These are phyloP conservation scores for Urocolius indicus DNA, from an alignment of 2,113 vertebrate species.

Conservation along the genomic window DNA sequence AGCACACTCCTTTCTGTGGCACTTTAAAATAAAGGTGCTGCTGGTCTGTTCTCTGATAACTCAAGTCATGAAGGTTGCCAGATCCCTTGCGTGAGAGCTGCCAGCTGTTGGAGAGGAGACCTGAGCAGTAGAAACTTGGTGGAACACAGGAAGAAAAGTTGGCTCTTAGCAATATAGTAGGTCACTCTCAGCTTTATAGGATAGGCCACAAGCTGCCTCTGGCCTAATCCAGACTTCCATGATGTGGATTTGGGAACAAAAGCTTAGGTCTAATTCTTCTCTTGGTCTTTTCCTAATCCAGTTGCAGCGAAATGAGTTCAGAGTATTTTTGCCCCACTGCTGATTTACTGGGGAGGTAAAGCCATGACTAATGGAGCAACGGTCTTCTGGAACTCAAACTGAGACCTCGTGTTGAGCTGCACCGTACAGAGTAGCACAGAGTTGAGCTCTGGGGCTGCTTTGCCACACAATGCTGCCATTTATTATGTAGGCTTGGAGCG, in stretches of 20 bases:
- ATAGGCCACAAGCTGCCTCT: neutral
- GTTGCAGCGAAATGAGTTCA: neutral
- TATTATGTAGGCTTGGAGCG: neutral
- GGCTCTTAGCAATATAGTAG: neutral
- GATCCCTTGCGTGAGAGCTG: neutral
- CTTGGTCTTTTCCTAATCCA: neutral
- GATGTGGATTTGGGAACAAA: neutral
- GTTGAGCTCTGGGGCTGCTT: neutral
- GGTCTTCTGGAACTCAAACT: neutral
- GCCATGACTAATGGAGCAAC: neutral
- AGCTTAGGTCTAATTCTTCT: neutral
- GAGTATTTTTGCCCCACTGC: neutral
- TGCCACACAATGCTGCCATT: accelerated
- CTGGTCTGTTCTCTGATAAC: neutral
- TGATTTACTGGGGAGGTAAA: neutral
- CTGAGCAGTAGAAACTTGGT: neutral
- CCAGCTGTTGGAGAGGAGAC: neutral
- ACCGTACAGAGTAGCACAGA: neutral
- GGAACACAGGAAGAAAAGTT: neutral
- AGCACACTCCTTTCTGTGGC: neutral
- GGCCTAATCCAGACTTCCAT: neutral
- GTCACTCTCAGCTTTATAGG: neutral
- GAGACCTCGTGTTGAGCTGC: accelerated
- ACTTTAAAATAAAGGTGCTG: neutral
- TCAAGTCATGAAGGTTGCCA: neutral